Conservation (phyloP, 2,888 invertebrate genomes). For the Drosophila imparisetae region DNA sequence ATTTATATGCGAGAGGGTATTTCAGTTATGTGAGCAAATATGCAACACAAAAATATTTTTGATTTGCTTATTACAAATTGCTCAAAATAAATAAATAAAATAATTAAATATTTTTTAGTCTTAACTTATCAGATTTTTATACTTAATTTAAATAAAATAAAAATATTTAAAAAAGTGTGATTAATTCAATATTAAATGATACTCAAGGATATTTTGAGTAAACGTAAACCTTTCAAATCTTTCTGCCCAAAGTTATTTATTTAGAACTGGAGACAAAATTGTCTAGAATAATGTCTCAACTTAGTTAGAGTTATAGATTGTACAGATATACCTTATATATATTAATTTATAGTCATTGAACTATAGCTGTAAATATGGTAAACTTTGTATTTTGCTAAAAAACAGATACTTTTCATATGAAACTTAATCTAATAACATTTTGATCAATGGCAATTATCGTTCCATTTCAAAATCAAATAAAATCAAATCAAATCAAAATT, state of each 20-base stretch:
- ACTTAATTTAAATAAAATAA: neutral
- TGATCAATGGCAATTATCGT: no score
- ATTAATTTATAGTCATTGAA: neutral
- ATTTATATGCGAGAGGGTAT: neutral
- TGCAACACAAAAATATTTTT: neutral
- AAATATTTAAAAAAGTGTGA: neutral
- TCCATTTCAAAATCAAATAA: neutral
- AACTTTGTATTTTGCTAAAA: neutral
- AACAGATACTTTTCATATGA: no score
- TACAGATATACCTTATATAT: neutral
- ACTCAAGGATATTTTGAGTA: no score
- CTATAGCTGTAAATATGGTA: neutral
- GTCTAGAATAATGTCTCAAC: neutral
- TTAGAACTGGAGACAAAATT: neutral
- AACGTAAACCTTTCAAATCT: rapidly evolving
- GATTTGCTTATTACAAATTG: neutral
- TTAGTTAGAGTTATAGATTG: neutral
- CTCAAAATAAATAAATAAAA: neutral
- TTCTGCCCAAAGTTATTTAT: neutral
- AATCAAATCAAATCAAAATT: no score
- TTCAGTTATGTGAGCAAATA: neutral
- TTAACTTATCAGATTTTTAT: neutral
- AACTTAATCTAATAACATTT: neutral
- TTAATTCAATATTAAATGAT: neutral
- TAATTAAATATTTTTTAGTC: neutral